A percentile compares a stretch with the other conserved stretches of the same genome.
These are phyloP conservation scores for Meliscaeva auricollis DNA, from an alignment of 2,888 invertebrate genomes.

Conservation along the genomic window DNA sequence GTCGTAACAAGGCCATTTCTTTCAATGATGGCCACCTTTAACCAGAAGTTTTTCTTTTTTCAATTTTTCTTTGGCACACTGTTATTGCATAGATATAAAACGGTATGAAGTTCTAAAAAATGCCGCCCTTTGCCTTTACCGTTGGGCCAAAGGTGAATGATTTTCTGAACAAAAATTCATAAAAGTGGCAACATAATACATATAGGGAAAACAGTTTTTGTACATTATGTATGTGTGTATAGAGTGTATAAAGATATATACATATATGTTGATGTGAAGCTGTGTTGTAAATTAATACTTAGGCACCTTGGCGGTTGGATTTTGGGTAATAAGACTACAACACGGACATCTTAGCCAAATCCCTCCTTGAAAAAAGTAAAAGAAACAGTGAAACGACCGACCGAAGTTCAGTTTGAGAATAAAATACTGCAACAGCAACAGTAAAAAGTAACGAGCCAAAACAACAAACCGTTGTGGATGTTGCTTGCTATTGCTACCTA, in stretches of 20 bases:
- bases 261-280: neutral
- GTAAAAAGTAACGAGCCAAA: slow-evolving; percentile 72
- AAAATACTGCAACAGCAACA: slow-evolving; percentile 64
- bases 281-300: slow-evolving; percentile 33
- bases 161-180: slow-evolving; percentile 63
- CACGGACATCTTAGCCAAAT: slow-evolving; percentile 65
- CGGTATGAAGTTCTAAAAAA: slow-evolving; percentile 49
- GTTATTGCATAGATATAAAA: slow-evolving; percentile 34
- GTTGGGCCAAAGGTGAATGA: slow-evolving; percentile 68
- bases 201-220: neutral
- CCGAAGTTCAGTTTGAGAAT: slow-evolving; percentile 31
- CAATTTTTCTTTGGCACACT: slow-evolving; percentile 51
- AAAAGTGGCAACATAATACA: slow-evolving; percentile 45
- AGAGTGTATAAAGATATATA: too few relatives aligned
- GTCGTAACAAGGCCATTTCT: slow-evolving; percentile 64
- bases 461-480: slow-evolving; percentile 29
- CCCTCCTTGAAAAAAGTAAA: slow-evolving; percentile 41
- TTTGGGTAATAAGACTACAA: slow-evolving; percentile 41
- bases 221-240: neutral
- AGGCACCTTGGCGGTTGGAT: slow-evolving; percentile 32
- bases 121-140: slow-evolving; percentile 50
- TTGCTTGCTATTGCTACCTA: too few relatives aligned
- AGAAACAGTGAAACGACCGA: slow-evolving; percentile 34
- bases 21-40: slow-evolving; percentile 71
- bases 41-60: slow-evolving; percentile 67